Conservation (phyloP, 2,797 vertebrate genomes). For the Alcedo quadribrachys region DNA sequence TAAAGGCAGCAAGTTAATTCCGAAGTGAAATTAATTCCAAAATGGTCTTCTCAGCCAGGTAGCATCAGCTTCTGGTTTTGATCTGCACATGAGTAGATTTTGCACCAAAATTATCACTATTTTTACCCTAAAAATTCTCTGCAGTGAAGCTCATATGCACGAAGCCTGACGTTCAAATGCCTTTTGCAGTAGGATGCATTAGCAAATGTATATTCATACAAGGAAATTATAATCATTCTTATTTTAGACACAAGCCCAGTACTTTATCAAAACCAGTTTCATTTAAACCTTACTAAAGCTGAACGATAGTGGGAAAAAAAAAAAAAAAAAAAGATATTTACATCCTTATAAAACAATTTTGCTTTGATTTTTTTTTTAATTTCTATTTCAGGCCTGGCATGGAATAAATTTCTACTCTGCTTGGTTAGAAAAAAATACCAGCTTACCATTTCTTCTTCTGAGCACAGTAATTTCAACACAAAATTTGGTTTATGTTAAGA, state of each 20-base stretch:
- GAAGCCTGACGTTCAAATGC: not conserved
- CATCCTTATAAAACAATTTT: not conserved
- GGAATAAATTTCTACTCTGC: not conserved
- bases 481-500: not conserved
- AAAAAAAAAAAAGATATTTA: not conserved
- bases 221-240: not conserved
- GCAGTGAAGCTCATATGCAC: not conserved
- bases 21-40: not conserved
- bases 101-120: not conserved
- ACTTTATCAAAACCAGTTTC: not conserved
- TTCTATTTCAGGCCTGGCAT: not conserved
- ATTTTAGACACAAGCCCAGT: not conserved
- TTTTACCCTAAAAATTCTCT: not conserved
- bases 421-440: not conserved
- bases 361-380: not conserved
- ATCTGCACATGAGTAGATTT: not conserved
- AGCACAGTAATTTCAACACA: not conserved
- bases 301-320: not conserved
- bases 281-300: not conserved
- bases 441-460: not conserved
- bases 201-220: not conserved
- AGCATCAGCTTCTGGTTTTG: not conserved
- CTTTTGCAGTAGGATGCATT: not conserved
- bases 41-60: not conserved
- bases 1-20: not conserved